Conservation (phyloP, 1,140 invertebrate species). For the Ladona fulva region DNA sequence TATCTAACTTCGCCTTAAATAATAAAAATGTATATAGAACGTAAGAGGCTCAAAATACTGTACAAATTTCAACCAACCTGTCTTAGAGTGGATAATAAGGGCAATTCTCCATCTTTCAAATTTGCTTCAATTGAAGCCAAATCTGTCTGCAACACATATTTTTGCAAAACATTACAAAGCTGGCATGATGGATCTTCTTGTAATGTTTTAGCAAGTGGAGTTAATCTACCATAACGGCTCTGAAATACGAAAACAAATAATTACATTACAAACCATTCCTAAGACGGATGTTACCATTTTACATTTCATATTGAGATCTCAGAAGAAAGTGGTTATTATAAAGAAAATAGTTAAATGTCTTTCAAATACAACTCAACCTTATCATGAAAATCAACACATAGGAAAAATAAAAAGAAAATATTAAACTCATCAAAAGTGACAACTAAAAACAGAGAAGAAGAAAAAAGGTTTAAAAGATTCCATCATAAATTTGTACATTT, state of each 20-base stretch:
- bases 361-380: not conserved
- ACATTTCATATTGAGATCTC: constrained; percentile 9
- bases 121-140: constrained; percentile 70
- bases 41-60: too few relatives aligned
- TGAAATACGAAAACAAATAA: constrained; percentile 34
- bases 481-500: too few relatives aligned
- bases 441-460: too few relatives aligned
- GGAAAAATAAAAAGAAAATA: too few relatives aligned
- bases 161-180: constrained; percentile 77
- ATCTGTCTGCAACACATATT: constrained; percentile 70
- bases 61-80: constrained; percentile 42
- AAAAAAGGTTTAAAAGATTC: too few relatives aligned
- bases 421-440: too few relatives aligned
- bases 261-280: constrained; percentile 11
- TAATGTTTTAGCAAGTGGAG: constrained; percentile 78
- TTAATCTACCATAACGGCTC: constrained; percentile 85
- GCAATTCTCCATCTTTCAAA: constrained; percentile 71
- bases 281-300: constrained; percentile 16
- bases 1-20: too few relatives aligned
- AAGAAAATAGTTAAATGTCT: not conserved
- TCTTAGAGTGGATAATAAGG: constrained; percentile 78
- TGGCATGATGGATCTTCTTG: constrained; percentile 95
- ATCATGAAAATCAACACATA: too few relatives aligned
- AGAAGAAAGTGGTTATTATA: not conserved
- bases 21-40: too few relatives aligned